Evolutionary conservation across 64 coral and sea anemone genomes (phyloP).

Genomic region (Catalaphyllia jardinei): DNA sequence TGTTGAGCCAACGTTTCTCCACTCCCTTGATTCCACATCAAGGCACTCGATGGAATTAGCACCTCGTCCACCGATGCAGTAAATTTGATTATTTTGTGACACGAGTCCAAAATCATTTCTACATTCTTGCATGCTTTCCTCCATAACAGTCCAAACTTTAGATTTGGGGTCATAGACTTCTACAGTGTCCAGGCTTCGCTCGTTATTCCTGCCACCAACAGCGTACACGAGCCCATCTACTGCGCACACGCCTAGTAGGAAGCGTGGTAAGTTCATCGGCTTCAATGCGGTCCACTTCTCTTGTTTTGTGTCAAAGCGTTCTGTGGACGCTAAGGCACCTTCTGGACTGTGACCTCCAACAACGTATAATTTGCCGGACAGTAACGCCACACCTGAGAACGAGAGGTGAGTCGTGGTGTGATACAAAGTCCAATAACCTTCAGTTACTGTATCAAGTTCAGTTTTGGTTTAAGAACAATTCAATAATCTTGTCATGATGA

Average conservation of each 20-base stretch:
- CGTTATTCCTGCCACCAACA: slow-evolving; percentile 79
- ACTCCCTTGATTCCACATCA: slow-evolving; percentile 21
- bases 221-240: slow-evolving; percentile 54
- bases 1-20: slow-evolving; percentile 36
- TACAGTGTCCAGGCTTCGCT: slow-evolving; percentile 60
- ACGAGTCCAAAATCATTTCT: slow-evolving; percentile 67
- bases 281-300: slow-evolving; percentile 74
- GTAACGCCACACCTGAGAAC: slow-evolving; percentile 51
- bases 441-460: too few relatives aligned
- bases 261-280: slow-evolving; percentile 62
- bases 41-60: slow-evolving; percentile 45
- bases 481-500: too few relatives aligned
- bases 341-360: slow-evolving; percentile 75
- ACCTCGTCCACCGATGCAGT: slow-evolving; percentile 55
- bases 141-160: slow-evolving; percentile 17
- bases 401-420: too few relatives aligned
- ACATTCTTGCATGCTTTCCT: slow-evolving; percentile 23
- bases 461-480: too few relatives aligned
- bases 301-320: slow-evolving; percentile 70
- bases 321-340: slow-evolving; percentile 67
- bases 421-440: too few relatives aligned
- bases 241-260: slow-evolving; percentile 54
- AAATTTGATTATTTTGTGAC: slow-evolving; percentile 20
- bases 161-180: slow-evolving; percentile 56
- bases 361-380: slow-evolving; percentile 74